Evolutionary conservation across 2,113 vertebrate genomes (phyloP), one percentile per base, ranked within the genome.

Genomic region (Polypterus bichir): DNA sequence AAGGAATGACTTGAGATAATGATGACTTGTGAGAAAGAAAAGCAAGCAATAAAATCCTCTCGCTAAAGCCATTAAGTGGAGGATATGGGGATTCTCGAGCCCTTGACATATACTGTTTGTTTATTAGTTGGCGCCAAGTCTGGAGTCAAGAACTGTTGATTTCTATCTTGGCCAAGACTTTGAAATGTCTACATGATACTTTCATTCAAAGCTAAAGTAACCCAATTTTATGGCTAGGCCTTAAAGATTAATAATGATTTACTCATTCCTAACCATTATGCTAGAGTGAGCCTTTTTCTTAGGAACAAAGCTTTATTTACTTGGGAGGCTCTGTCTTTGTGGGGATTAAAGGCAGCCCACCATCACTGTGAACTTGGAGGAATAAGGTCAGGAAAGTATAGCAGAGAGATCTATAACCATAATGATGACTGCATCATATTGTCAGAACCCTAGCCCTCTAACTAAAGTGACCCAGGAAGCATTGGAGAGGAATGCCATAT

Each of bases 221-320:
- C 80, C 85, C 83, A 78, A 77, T 88, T 94, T 91, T 88, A 93
- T 85, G 82, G 88, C 83, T 83, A 73, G 81, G 85, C 82, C 84
- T 84, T 88, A 81, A 88, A 92, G 89, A 91, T 92, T 90, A 90
- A 85, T 87, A 85, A 85, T 92, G 88, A 94, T 92, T 92, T 92
- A 92, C 88, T 86, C 79, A 80, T 84, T 89, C 88, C 80, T 84
- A 87, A 86, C 81, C 83, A 84, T 87, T 86, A 86, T 86, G 88
- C 87, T 85, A 87, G 85, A 87, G 86, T 83, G 79, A 81, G 85
- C 84, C 48, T 86, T 86, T 87, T 87, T 86, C 85, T 81, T 83
- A 86, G 85, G 83, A 84, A 86, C 79, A 78, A 80, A 85, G 85
- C 86, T 88, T 86, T 89, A 85, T 87, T 87, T 88, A 87, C 88